These are phyloP conservation scores for Saguinus midas DNA, from an alignment of 2,113 vertebrate genomes.

Conservation along the genomic window DNA sequence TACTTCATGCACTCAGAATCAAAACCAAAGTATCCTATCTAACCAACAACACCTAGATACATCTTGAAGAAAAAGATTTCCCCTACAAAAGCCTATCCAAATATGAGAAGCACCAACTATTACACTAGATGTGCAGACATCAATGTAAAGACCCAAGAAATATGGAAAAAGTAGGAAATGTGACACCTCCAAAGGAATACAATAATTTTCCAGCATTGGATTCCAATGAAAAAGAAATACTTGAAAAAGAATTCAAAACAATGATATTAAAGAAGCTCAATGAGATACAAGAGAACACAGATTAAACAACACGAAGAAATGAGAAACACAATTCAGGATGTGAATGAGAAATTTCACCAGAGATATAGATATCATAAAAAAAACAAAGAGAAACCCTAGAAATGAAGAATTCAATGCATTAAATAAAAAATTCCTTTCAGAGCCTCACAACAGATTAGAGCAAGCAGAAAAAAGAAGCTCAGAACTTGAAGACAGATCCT, in stretches of 20 bases:
- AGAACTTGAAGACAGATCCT: background rate
- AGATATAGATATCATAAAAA: background rate
- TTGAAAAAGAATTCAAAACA: background rate
- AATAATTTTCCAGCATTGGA: background rate
- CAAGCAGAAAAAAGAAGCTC: background rate
- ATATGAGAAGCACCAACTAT: background rate
- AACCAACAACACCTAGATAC: background rate
- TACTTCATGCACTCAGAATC: background rate
- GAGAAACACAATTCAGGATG: background rate
- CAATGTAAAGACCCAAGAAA: background rate
- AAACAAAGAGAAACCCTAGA: background rate
- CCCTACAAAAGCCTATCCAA: background rate
- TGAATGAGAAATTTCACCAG: background rate
- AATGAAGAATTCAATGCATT: background rate
- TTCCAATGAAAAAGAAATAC: background rate
- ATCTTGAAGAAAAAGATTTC: background rate
- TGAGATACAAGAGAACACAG: background rate
- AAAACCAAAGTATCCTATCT: background rate
- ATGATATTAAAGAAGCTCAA: background rate
- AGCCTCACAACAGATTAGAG: background rate
- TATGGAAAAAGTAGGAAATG: background rate
- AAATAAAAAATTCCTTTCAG: background rate
- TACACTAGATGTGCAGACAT: background rate
- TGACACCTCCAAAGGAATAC: background rate
- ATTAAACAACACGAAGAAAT: background rate